Conservation (phyloP, 2,888 invertebrate species). For the Pterobdella sp. region DNA sequence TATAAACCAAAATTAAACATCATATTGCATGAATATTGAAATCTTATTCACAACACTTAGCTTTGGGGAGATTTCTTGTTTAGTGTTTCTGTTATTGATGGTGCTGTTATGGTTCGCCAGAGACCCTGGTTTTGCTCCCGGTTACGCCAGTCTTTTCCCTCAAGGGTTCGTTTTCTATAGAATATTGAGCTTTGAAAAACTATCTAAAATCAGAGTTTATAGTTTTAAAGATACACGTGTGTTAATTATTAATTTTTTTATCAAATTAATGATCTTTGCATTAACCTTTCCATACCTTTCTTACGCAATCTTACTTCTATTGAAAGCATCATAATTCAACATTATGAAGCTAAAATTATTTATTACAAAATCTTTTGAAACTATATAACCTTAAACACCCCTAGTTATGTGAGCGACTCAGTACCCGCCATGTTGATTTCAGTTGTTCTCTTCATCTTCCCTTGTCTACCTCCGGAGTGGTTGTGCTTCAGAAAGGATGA, state of each 20-base stretch:
- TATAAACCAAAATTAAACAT: no score
- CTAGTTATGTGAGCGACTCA: slow-evolving; percentile 31
- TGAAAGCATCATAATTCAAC: no score
- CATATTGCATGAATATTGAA: no score
- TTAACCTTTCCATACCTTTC: no score
- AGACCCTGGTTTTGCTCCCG: slow-evolving; percentile 30
- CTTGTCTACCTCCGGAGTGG: slow-evolving; percentile 22
- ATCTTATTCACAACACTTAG: not conserved
- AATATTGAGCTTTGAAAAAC: no score
- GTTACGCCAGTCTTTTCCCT: slow-evolving; percentile 26
- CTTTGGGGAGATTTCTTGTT: slow-evolving; percentile 13
- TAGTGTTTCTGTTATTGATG: slow-evolving; percentile 13
- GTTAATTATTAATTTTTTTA: no score
- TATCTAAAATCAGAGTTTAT: no score
- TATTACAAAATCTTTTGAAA: no score
- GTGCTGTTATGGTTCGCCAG: slow-evolving; percentile 28
- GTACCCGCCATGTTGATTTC: slow-evolving; percentile 29
- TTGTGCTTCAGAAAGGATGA: slow-evolving; percentile 17
- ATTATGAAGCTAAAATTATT: no score
- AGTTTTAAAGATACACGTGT: not conserved
- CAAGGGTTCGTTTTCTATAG: slow-evolving; percentile 28
- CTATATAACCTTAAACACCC: not conserved
- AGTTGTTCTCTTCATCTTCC: slow-evolving; percentile 29
- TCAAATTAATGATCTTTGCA: no score
- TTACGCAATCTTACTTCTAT: no score